A percentile compares a stretch with the other conserved stretches of the same genome.
Conservation (phyloP, 2,888 invertebrate genomes). For the Dolichomitus sp. region DNA sequence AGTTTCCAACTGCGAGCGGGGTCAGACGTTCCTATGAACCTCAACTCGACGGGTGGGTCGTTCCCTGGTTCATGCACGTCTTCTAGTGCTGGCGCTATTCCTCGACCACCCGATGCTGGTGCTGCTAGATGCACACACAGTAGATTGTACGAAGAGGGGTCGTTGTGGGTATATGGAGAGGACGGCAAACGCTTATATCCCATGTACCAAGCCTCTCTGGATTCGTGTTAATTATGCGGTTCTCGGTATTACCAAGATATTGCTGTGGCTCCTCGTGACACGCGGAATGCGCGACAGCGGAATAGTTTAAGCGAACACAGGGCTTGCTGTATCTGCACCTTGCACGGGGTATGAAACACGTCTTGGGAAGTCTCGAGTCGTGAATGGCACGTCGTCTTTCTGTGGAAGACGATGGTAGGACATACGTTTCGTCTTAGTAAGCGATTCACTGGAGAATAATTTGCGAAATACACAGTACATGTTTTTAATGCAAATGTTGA, state of each 20-base stretch:
- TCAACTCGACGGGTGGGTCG: conserved; percentile 13
- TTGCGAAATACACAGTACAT: too few species aligned
- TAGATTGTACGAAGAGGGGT: conserved; percentile 35
- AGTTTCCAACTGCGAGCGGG: conserved; percentile 32
- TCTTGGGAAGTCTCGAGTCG: conserved; percentile 38
- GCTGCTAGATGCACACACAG: conserved; percentile 53
- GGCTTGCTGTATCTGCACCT: neutral
- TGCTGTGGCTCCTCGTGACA: conserved; percentile 50
- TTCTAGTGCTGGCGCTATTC: conserved; percentile 46
- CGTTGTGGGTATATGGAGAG: conserved; percentile 11
- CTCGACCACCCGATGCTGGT: conserved; percentile 45
- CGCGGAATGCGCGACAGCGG: conserved; percentile 55
- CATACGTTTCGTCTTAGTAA: neutral
- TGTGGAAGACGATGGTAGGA: neutral
- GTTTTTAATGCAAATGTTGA: too few species aligned
- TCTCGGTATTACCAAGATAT: conserved; percentile 65
- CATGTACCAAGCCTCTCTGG: conserved; percentile 41
- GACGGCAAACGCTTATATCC: conserved; percentile 58
- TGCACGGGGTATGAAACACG: neutral
- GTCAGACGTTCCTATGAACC: conserved; percentile 42
- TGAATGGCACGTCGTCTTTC: conserved; percentile 27
- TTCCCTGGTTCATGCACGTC: conserved; percentile 30
- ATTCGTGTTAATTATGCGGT: conserved; percentile 67
- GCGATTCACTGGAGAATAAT: neutral
- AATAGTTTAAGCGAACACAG: conserved; percentile 17